These are phyloP conservation scores for Oryzias melastigma DNA, from an alignment of 2,113 vertebrate genomes.

Conservation along the genomic window DNA sequence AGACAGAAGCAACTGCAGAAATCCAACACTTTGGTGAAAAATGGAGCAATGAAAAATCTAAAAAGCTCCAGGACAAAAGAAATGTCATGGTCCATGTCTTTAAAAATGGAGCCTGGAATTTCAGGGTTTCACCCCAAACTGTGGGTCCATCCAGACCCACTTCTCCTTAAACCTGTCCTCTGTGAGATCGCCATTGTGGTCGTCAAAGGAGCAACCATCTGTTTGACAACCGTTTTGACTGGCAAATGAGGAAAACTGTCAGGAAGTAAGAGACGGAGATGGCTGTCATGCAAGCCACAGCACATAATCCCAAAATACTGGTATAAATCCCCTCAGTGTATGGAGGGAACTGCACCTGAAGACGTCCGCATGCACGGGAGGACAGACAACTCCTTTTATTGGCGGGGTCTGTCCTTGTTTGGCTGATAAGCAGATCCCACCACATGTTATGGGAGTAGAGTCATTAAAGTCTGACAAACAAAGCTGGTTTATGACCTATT, in stretches of 20 bases:
- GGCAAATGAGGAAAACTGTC: conserved; percentile 27
- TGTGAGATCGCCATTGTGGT: conserved; percentile 32
- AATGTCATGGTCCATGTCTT: conserved; percentile 28
- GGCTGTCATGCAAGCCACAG: background rate
- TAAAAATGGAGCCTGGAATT: conserved; percentile 5
- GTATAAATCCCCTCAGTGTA: conserved; percentile 5
- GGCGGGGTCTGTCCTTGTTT: conserved; percentile 47
- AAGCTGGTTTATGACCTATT: conserved; percentile 65
- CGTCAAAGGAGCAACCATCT: conserved; percentile 27
- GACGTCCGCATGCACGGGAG: background rate
- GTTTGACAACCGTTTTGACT: conserved; percentile 49
- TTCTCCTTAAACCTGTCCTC: conserved; percentile 40
- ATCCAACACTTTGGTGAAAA: conserved; percentile 50
- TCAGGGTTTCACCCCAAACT: conserved; percentile 14
- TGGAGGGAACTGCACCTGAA: conserved; percentile 11
- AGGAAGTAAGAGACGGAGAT: conserved; percentile 1
- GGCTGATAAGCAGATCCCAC: conserved; percentile 47
- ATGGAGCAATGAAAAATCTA: conserved; percentile 54
- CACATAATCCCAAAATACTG: background rate
- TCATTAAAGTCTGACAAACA: conserved; percentile 65
- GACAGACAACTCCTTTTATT: conserved; percentile 25
- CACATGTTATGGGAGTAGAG: conserved; percentile 35
- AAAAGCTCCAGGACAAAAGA: conserved; percentile 26
- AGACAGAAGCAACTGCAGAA: conserved; percentile 58
- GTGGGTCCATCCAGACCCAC: conserved; percentile 34